Conservation (phyloP, 2,797 vertebrate genomes). For the Phrynocephalus forsythii region DNA sequence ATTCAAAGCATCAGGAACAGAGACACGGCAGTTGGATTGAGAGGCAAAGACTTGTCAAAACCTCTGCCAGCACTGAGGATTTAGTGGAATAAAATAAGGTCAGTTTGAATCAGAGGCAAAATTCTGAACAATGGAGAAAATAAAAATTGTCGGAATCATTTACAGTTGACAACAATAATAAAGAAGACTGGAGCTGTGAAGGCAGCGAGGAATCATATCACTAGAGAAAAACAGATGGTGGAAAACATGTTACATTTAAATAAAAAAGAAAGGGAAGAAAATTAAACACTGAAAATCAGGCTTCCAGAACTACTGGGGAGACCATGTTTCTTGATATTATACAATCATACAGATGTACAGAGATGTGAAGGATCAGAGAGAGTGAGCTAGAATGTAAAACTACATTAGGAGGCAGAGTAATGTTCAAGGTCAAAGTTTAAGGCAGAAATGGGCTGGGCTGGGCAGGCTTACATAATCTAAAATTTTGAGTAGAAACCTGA, state of each 20-base stretch:
- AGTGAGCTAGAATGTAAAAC: background rate
- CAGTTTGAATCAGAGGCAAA: background rate
- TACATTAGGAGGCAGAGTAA: background rate
- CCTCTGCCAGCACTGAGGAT: background rate
- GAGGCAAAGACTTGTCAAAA: background rate
- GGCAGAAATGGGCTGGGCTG: background rate
- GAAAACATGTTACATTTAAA: background rate
- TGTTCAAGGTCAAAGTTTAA: background rate
- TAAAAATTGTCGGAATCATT: slow-evolving; percentile 4
- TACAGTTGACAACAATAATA: background rate
- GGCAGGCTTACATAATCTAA: background rate
- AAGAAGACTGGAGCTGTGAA: background rate
- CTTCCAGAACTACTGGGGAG: background rate
- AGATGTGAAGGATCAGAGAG: background rate
- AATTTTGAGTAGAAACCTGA: background rate
- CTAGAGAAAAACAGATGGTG: background rate
- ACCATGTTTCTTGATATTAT: background rate
- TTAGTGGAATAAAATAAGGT: background rate
- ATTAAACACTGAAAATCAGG: background rate
- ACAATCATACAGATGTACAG: too few relatives aligned
- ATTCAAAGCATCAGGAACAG: background rate
- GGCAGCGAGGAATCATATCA: background rate
- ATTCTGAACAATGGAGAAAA: background rate
- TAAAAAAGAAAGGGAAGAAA: background rate
- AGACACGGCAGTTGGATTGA: background rate